Evolutionary conservation across 2,888 invertebrate genomes (phyloP), one percentile per base, ranked within the genome.

Genomic region (Leptopilina syphax): DNA sequence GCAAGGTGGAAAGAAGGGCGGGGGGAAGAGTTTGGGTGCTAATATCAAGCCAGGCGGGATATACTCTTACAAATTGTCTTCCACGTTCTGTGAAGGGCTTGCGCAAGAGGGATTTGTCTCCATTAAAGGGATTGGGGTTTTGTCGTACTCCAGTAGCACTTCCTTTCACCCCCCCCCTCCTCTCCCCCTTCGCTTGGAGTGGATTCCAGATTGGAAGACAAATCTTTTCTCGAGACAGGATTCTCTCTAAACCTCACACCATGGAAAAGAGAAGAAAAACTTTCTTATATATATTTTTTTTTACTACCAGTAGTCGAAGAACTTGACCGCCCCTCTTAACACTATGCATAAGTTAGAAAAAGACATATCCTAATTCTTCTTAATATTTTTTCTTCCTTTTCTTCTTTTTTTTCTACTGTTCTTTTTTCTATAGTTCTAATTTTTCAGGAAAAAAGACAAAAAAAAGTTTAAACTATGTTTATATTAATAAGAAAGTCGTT

Each of bases 51-150:
- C 34, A 73, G 57, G 57, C 34, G 84, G 85, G 89, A 89, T 89
- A 90, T 88, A 89, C 90, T 89, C 89, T 91, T 91, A 90, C 91
- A 91, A 91, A 91, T 91, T 91, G 90, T 89, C 88, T 88, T 84
- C 85, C 84, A 87, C 85, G 84, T 87, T 50, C 86, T 86, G 85
- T 83, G 85, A 80, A 84, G 85, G 86, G 84, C 81, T 82, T 83
- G 87, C 87, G 88, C 86, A 85, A 86, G 86, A 86, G 85, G 90
- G 88, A 91, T 91, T 91, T 91, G 90, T 91, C 90, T 90, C 90
- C 90, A 90, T 91, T 91, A 91, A 90, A 90, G 89, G 90, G 90
- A 91, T 91, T 89, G 89, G 90, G 90, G 90, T 91, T 91, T 90
- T 90, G 89, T 90, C 90, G 88, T 87, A 87, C 87, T 89, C 86